These are phyloP conservation scores for Drosophila navojoa DNA, from an alignment of 1,140 invertebrate genomes.

Conservation along the genomic window DNA sequence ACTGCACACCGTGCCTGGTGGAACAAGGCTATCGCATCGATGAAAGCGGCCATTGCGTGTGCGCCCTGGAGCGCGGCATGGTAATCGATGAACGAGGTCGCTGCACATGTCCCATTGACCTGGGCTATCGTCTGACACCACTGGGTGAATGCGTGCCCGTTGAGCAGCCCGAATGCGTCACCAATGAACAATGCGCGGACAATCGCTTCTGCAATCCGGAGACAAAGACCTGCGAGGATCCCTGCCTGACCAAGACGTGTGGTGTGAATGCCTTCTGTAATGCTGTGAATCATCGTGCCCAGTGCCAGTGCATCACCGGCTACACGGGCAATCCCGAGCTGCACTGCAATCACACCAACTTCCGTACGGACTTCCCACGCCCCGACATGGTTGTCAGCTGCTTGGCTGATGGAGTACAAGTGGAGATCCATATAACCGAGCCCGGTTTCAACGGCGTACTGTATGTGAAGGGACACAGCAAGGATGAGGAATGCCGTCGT, in stretches of 20 bases:
- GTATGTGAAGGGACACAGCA: constrained; percentile 97
- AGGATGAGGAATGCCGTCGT: constrained; percentile 94
- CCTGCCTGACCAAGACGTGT: constrained; percentile 89
- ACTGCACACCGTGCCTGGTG: constrained; percentile 89
- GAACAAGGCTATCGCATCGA: constrained; percentile 90
- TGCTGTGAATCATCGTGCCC: constrained; percentile 90
- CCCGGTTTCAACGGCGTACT: constrained; percentile 95
- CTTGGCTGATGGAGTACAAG: constrained; percentile 95
- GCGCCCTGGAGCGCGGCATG: constrained; percentile 90
- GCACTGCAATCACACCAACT: constrained; percentile 87
- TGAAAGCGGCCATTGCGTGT: constrained; percentile 91
- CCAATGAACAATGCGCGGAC: constrained; percentile 91
- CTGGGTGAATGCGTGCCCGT: constrained; percentile 87
- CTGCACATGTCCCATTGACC: constrained; percentile 90
- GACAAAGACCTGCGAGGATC: constrained; percentile 89
- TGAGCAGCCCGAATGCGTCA: constrained; percentile 87
- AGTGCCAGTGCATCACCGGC: constrained; percentile 91
- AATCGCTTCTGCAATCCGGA: constrained; percentile 89
- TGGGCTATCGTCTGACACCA: constrained; percentile 88
- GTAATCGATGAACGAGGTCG: constrained; percentile 90
- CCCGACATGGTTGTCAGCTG: constrained; percentile 95
- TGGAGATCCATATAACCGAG: constrained; percentile 91
- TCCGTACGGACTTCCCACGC: constrained; percentile 92
- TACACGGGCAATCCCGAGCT: constrained; percentile 93
- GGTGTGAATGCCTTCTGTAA: constrained; percentile 92